Evolutionary conservation across 2,113 vertebrate species (phyloP).

Genomic region (Thermophis baileyi): DNA sequence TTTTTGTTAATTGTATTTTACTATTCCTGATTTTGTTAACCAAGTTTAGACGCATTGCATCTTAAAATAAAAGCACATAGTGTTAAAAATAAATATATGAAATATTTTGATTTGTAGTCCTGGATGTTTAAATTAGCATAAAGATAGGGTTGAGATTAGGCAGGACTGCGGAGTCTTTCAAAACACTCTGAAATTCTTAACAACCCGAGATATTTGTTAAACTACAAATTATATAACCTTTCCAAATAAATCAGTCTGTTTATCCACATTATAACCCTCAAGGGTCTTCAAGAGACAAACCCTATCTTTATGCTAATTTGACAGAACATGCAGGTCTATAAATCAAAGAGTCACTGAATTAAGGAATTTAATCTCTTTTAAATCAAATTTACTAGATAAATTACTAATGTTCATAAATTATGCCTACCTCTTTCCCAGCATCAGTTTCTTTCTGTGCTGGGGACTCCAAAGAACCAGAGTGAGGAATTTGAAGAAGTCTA

Average conservation of each 20-base stretch:
- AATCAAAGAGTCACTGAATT: not conserved
- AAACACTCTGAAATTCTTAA: not conserved
- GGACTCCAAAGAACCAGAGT: rapidly evolving
- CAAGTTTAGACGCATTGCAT: not conserved
- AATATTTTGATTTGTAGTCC: not conserved
- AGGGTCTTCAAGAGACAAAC: not conserved
- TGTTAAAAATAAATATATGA: not conserved
- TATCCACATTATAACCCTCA: not conserved
- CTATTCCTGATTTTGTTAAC: not conserved
- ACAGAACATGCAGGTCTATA: rapidly evolving
- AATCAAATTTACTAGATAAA: rapidly evolving
- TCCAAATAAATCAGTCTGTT: not conserved
- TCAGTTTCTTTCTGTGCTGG: not conserved
- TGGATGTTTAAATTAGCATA: rapidly evolving
- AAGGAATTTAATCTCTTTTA: not conserved
- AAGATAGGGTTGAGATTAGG: not conserved
- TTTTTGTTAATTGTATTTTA: not conserved
- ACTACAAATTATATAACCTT: not conserved
- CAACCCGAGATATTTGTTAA: not conserved
- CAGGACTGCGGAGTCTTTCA: not conserved
- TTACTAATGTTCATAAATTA: rapidly evolving
- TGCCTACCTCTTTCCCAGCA: not conserved
- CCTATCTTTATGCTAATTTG: rapidly evolving
- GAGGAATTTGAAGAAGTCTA: rapidly evolving
- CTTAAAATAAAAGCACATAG: not conserved